Percentiles rank a stretch among this genome's conserved stretches.
These are phyloP conservation scores for Diplolepis rosae DNA, from an alignment of 2,888 invertebrate species.

Conservation along the genomic window DNA sequence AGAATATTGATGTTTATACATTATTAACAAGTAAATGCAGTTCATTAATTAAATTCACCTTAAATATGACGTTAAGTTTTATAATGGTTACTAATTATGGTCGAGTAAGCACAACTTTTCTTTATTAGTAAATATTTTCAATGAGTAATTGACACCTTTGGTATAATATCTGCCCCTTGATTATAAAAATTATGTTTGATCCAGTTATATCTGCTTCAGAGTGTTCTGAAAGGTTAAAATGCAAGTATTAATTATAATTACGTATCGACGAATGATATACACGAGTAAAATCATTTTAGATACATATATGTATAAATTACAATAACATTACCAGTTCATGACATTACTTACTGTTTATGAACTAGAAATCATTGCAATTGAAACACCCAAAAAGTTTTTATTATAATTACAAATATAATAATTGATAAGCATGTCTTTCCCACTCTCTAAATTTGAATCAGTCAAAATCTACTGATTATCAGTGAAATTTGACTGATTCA, in stretches of 20 bases:
- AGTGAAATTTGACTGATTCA: too few species aligned
- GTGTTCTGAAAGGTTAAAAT: not conserved
- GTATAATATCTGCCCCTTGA: not conserved
- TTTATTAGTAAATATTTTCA: slow-evolving; percentile 7
- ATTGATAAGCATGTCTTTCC: too few species aligned
- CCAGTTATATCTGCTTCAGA: slow-evolving; percentile 12
- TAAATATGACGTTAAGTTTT: not conserved
- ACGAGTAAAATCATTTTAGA: not conserved
- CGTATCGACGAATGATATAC: not conserved
- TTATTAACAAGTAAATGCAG: not conserved
- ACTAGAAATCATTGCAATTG: too few species aligned
- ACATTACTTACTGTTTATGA: too few species aligned
- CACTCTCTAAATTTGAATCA: too few species aligned
- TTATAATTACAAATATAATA: too few species aligned
- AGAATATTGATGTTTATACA: not conserved
- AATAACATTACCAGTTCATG: too few species aligned
- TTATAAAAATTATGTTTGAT: not conserved
- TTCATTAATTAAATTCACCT: not conserved
- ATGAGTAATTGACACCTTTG: not conserved
- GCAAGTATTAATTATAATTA: slow-evolving; percentile 1
- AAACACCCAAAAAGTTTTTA: too few species aligned
- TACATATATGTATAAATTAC: too few species aligned
- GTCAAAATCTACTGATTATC: too few species aligned
- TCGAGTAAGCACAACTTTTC: not conserved
- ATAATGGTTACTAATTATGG: not conserved